Conservation (phyloP, 2,113 vertebrate genomes). For the Oreochromis niloticus region DNA sequence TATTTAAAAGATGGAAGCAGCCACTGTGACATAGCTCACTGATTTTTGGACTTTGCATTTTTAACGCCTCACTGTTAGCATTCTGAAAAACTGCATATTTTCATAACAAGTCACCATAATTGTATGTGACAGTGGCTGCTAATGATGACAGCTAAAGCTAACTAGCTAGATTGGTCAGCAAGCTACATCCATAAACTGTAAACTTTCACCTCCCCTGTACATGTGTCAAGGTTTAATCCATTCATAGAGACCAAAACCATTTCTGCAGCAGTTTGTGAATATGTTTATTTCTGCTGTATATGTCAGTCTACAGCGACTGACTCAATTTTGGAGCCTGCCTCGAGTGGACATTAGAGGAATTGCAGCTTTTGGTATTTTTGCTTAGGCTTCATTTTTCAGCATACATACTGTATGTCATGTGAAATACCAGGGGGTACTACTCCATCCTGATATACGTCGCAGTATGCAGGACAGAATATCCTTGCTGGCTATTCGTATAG, state of each 20-base stretch:
- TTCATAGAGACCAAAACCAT: no score
- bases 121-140: neutral
- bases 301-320: rapidly evolving
- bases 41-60: neutral
- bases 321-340: neutral
- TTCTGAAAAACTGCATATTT: no score
- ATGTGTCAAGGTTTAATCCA: no score
- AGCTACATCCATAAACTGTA: no score
- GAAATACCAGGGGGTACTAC: neutral
- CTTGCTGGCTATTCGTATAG: neutral
- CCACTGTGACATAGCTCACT: neutral
- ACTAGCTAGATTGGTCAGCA: neutral
- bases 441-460: neutral
- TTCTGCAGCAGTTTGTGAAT: no score
- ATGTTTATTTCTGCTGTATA: no score
- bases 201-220: no score
- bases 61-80: no score
- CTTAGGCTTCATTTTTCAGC: neutral
- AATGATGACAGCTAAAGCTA: neutral
- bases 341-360: neutral
- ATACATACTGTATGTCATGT: rapidly evolving
- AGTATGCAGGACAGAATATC: neutral
- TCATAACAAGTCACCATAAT: no score
- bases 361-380: neutral
- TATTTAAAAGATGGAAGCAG: neutral